Evolutionary conservation across 2,797 vertebrate genomes (phyloP).

Genomic region (Chromis chromis): DNA sequence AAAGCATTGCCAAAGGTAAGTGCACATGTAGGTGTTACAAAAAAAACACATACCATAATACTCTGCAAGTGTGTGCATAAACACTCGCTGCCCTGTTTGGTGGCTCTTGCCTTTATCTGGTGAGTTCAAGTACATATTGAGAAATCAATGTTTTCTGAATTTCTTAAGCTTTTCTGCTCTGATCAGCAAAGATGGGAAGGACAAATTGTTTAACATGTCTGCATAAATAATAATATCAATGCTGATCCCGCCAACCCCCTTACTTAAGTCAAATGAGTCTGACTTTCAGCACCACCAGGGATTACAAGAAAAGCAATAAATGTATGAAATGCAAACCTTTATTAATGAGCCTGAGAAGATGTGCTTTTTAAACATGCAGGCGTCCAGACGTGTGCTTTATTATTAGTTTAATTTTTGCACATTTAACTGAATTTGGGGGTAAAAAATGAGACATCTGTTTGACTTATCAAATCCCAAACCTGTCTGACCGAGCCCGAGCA

Average conservation of each 20-base stretch:
- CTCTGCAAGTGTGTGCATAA: constrained; percentile 86
- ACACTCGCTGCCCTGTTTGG: constrained; percentile 50
- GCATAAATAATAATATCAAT: constrained; percentile 84
- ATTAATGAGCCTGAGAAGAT: constrained; percentile 22
- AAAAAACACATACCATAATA: constrained; percentile 65
- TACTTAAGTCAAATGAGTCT: constrained; percentile 63
- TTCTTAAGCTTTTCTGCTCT: constrained; percentile 94
- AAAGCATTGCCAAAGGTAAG: constrained; percentile 84
- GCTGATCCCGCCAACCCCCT: constrained; percentile 45
- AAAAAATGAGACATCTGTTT: constrained; percentile 43
- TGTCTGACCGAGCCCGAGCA: constrained; percentile 60
- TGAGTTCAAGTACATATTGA: constrained; percentile 97
- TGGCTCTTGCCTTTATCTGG: constrained; percentile 87
- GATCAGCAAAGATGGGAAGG: constrained; percentile 94
- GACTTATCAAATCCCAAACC: constrained; percentile 64
- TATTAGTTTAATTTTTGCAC: neutral
- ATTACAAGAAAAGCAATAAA: constrained; percentile 54
- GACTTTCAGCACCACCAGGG: constrained; percentile 62
- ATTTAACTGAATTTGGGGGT: constrained; percentile 22
- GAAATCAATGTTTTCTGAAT: constrained; percentile 96
- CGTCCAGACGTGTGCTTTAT: constrained; percentile 21
- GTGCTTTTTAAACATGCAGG: constrained; percentile 16
- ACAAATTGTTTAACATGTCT: constrained; percentile 88
- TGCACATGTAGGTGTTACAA: constrained; percentile 31
- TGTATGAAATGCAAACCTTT: constrained; percentile 48